Conservation (phyloP, 2,113 vertebrate genomes). For the Cathartes aura region DNA sequence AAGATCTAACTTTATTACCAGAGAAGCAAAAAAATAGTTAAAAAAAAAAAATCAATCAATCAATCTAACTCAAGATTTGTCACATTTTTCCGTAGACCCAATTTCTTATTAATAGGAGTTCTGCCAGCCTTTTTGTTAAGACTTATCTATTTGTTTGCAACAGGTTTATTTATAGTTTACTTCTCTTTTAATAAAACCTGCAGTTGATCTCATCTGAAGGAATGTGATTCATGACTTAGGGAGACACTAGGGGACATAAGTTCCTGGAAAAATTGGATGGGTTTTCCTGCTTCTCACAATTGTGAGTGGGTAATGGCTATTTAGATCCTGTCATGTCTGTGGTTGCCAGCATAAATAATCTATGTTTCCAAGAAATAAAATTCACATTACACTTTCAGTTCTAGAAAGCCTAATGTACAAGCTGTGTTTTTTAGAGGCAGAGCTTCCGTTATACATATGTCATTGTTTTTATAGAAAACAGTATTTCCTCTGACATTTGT, state of each 20-base stretch:
- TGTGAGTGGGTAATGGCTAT: slow-evolving; percentile 24
- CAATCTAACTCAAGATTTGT: neutral
- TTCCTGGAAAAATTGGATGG: slow-evolving; percentile 41
- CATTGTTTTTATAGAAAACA: slow-evolving; percentile 35
- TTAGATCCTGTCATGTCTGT: slow-evolving; percentile 29
- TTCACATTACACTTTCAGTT: neutral
- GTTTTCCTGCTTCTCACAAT: slow-evolving; percentile 19
- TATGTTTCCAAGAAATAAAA: slow-evolving; percentile 22
- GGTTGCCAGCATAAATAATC: slow-evolving; percentile 45
- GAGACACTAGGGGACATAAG: slow-evolving; percentile 6
- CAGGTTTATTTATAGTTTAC: neutral
- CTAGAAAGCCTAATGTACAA: neutral
- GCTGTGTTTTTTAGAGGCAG: neutral
- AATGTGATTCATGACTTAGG: slow-evolving; percentile 17
- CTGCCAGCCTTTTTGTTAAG: neutral
- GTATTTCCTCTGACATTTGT: slow-evolving; percentile 7
- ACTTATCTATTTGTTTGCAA: neutral
- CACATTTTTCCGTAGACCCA: neutral
- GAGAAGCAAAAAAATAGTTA: neutral
- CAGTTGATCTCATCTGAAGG: neutral
- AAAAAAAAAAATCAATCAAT: neutral
- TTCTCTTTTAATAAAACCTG: neutral
- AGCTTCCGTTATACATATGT: neutral
- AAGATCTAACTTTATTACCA: neutral
- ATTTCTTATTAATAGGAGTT: neutral